Evolutionary conservation across 2,888 invertebrate species (phyloP).

Genomic region (Acleris holmiana): DNA sequence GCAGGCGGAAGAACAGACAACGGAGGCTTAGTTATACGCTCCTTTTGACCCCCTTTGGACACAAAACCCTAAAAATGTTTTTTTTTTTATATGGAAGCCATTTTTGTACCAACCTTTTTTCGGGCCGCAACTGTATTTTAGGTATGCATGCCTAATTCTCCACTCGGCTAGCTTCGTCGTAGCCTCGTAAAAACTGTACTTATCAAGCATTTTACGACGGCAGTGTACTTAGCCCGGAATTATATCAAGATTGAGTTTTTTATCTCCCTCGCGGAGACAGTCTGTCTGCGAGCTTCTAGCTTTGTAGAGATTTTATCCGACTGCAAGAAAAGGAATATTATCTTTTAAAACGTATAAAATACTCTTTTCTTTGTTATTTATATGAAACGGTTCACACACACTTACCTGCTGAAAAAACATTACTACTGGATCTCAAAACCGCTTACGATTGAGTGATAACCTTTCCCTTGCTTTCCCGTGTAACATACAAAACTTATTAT

Average conservation of each 20-base stretch:
- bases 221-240: slow-evolving; percentile 27
- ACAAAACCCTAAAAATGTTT: too few relatives aligned
- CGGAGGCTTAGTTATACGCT: too few relatives aligned
- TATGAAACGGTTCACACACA: neutral
- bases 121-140: neutral
- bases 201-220: slow-evolving; percentile 30
- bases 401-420: too few relatives aligned
- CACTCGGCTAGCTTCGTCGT: slow-evolving; percentile 15
- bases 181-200: slow-evolving; percentile 29
- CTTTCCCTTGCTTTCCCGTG: too few relatives aligned
- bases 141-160: slow-evolving; percentile 9
- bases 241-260: slow-evolving; percentile 34
- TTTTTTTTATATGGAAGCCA: too few relatives aligned
- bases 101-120: too few relatives aligned
- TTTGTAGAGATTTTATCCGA: slow-evolving; percentile 1
- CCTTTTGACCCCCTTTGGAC: too few relatives aligned
- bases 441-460: too few relatives aligned
- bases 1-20: too few relatives aligned
- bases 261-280: slow-evolving; percentile 23
- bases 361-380: neutral
- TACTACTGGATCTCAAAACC: too few relatives aligned
- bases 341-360: neutral
- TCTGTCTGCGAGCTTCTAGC: slow-evolving; percentile 11
- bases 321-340: neutral
- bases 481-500: too few relatives aligned